These are phyloP conservation scores for Drosophila persimilis DNA, from an alignment of 1,140 invertebrate genomes.

Conservation along the genomic window DNA sequence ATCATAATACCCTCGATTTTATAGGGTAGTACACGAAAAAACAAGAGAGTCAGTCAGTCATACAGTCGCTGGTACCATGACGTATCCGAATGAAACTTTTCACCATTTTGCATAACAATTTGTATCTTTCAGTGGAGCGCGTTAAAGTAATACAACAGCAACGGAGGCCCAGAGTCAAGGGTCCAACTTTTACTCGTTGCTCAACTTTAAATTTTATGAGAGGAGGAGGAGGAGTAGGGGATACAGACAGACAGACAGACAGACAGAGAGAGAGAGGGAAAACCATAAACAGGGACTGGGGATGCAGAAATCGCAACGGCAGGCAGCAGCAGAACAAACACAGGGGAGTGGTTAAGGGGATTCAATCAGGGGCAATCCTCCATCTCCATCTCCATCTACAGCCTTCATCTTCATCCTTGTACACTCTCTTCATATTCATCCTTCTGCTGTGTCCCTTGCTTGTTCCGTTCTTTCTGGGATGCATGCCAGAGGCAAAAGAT, in stretches of 20 bases:
- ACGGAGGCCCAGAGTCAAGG: conserved; percentile 49
- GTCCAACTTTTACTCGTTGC: conserved; percentile 78
- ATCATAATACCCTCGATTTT: too few relatives aligned
- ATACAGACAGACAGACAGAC: conserved; percentile 16
- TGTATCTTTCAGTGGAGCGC: conserved; percentile 81
- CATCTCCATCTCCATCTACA: background rate
- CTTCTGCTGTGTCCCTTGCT: background rate
- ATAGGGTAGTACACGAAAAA: background rate
- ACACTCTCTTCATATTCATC: background rate
- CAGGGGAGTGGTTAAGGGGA: background rate
- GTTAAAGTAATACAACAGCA: conserved; percentile 71
- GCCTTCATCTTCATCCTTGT: background rate
- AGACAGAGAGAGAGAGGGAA: conserved; percentile 19
- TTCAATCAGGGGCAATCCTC: conserved; percentile 16
- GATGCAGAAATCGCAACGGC: conserved; percentile 11
- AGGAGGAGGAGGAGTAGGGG: conserved; percentile 2
- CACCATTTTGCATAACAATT: conserved; percentile 82
- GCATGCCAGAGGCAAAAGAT: conserved; percentile 46
- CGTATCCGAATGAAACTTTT: conserved; percentile 76
- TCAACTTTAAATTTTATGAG: conserved; percentile 70
- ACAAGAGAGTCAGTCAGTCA: conserved; percentile 27
- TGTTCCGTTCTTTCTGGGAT: conserved; percentile 21
- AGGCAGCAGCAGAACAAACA: background rate
- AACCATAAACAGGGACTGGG: conserved; percentile 61
- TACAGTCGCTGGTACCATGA: background rate